Percentiles rank a stretch among this genome's conserved stretches.
phyloP scores from a whole-genome alignment of 2,888 invertebrate species.

The Caenorhabditis macrosperma region DNA sequence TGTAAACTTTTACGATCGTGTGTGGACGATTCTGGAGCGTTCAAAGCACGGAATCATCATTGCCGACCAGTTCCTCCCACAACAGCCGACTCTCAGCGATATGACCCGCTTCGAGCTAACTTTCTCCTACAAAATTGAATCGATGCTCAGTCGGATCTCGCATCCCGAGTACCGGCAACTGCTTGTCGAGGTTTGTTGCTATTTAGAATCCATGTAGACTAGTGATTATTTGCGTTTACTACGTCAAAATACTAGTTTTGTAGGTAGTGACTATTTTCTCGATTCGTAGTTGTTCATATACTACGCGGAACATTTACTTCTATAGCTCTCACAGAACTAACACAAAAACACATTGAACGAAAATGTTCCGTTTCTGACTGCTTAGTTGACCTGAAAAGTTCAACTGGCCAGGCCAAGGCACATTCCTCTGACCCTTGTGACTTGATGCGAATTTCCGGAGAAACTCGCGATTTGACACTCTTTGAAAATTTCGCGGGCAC shows the following conservation, averaged over 20 bases:
- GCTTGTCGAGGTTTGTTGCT: constrained; percentile 84
- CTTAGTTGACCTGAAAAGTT: not conserved
- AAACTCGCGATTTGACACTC: no score
- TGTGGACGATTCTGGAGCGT: constrained; percentile 93
- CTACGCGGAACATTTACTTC: no score
- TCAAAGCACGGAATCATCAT: constrained; percentile 89
- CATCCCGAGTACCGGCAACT: constrained; percentile 86
- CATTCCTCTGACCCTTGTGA: constrained; percentile 12
- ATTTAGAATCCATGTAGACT: no score
- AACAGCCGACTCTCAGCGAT: constrained; percentile 92
- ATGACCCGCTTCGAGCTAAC: constrained; percentile 97
- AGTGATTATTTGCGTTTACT: no score
- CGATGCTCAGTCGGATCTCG: constrained; percentile 85
- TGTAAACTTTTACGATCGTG: constrained; percentile 92
- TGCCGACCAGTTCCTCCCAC: constrained; percentile 90
- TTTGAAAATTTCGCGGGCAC: constrained; percentile 4
- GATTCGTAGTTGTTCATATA: no score
- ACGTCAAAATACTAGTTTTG: no score
- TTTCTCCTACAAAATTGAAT: constrained; percentile 94
- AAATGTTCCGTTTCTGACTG: not conserved
- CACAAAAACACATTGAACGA: not conserved
- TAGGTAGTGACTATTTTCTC: no score
- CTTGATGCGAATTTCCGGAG: constrained; percentile 43
- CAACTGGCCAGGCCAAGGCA: not conserved
- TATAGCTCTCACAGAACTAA: no score